Evolutionary conservation across 2,113 vertebrate genomes (phyloP).

Genomic region (Hemichromis elongatus): DNA sequence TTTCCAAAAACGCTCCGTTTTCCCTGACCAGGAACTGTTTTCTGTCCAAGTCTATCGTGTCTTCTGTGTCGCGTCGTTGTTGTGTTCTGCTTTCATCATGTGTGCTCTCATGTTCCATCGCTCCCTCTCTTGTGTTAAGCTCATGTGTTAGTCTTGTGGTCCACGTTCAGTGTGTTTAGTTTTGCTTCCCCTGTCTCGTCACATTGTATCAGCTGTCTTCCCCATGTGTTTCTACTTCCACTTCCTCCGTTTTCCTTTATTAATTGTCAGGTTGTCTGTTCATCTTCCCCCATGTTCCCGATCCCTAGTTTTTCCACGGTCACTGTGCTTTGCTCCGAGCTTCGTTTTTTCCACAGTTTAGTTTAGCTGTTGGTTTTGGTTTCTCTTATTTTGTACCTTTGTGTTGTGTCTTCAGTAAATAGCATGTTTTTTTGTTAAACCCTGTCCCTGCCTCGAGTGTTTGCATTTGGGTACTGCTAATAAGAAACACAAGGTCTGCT

Average conservation of each 20-base stretch:
- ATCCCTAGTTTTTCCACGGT: background rate
- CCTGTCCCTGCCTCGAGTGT: background rate
- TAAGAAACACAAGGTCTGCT: background rate
- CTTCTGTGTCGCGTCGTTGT: background rate
- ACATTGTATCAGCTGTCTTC: too few relatives aligned
- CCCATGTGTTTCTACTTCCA: too few relatives aligned
- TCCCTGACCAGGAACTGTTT: too few relatives aligned
- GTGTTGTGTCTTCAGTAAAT: background rate
- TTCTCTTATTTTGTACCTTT: background rate
- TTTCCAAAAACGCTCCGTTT: too few relatives aligned
- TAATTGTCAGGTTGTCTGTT: background rate
- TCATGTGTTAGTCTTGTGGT: background rate
- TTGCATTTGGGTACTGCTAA: background rate
- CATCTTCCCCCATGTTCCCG: background rate
- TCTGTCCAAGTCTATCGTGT: background rate
- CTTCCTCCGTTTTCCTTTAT: background rate
- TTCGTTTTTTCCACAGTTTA: background rate
- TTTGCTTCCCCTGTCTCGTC: background rate
- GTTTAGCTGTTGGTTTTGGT: background rate
- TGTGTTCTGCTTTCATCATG: background rate
- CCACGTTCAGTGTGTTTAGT: background rate
- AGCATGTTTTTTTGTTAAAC: background rate
- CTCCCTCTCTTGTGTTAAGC: background rate
- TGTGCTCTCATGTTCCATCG: background rate
- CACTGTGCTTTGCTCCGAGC: accelerated